phyloP scores from a whole-genome alignment of 1,140 invertebrate species.

The Nautilus pompilius region DNA sequence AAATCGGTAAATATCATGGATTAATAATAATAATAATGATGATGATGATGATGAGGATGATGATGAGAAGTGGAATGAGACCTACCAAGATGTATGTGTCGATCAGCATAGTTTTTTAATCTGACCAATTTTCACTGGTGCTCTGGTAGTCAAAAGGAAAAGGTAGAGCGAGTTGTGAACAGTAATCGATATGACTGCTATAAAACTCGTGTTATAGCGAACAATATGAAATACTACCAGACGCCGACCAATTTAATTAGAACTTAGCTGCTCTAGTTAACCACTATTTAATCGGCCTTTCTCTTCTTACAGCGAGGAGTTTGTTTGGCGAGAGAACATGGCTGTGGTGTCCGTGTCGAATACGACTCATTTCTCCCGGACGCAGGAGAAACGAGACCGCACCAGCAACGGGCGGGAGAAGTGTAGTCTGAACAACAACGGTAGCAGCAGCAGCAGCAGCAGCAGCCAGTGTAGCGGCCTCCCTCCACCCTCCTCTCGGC shows the following conservation, averaged over 20 bases:
- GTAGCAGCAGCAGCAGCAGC: background rate
- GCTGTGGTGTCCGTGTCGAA: slow-evolving; percentile 2
- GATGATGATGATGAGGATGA: too few species aligned
- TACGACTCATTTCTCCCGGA: background rate
- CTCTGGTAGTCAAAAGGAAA: too few species aligned
- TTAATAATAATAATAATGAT: too few species aligned
- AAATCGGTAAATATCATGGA: too few species aligned
- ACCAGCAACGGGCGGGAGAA: background rate
- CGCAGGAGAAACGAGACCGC: background rate
- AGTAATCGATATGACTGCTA: too few species aligned
- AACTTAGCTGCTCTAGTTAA: background rate
- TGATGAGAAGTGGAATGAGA: too few species aligned
- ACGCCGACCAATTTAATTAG: background rate
- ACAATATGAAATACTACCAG: slow-evolving; percentile 6
- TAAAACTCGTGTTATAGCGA: background rate
- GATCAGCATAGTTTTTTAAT: too few species aligned
- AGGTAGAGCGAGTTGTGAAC: too few species aligned
- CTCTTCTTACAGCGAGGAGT: background rate
- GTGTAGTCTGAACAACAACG: background rate
- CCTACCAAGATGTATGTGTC: too few species aligned
- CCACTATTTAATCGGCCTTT: background rate
- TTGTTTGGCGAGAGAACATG: background rate
- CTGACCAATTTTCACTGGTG: too few species aligned
- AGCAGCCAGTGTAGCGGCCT: too few species aligned
- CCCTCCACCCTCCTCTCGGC: too few species aligned